Base-by-base conservation (phyloP, 2,888 invertebrate genomes). In the Atethmia centrago region DNA sequence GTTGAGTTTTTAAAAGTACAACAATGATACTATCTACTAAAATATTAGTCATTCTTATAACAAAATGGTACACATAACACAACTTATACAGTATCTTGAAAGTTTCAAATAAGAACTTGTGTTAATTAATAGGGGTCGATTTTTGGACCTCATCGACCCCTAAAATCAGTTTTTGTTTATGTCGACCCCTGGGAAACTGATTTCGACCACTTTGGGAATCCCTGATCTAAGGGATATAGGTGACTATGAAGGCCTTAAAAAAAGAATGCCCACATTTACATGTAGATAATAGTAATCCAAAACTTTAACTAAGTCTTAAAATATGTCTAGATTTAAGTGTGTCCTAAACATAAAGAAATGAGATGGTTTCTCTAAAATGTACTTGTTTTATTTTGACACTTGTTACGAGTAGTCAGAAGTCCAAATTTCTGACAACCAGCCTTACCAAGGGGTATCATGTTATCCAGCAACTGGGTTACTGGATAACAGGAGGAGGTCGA, bases 381-480 rank as follows among this genome's bases (percentile, higher is more conserved):
- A 49, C 9, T 74, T 51, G 78, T 74, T 74, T 74, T 49, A 77
- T 74, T 70, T 55, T 25, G 12, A 4, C 10, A 47, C n/a, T n/a
- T n/a, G 47, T 49, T 3, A 12, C 2, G 51, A 12, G 1, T 51
- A 51, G 4, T n/a, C n/a, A 1, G 9, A 49, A n/a, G 10, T 2
- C 49, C 10, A 51, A 3, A 21, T 10, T 10, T n/a, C n/a, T 9
- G 40, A 36, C 16, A 58, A 36, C 8, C 31, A 36, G 36, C 4
- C 14, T 31, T 58, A 8, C 31, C n/a, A 51, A 51, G n/a, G 5
- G n/a, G 9, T 40, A 40, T 40, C 9, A 1, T 40, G 8, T 9
- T 9, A 40, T 10, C 12, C 12, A 25, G n/a, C 25, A 51, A 51
- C 49, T 51, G 49, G 10, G 49, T 10, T n/a, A n/a, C n/a, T n/a